A percentile compares a stretch with the other conserved stretches of the same genome.
Evolutionary conservation across 2,888 invertebrate species (phyloP).

Genomic region (Palloptera scutellata): DNA sequence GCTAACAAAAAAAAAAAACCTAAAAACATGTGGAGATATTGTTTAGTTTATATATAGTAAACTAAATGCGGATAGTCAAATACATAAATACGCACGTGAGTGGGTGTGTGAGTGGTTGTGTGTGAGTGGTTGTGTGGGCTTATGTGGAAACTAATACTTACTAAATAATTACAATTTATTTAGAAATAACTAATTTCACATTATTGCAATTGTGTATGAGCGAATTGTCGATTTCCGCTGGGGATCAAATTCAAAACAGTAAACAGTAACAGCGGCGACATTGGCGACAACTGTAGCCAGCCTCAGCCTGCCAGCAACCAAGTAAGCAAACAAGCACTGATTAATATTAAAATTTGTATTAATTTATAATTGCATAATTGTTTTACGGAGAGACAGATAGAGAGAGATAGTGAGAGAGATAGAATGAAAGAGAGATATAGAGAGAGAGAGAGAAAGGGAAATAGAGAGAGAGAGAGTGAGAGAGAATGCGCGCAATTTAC

Average conservation of each 20-base stretch:
- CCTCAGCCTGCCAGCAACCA: constrained; percentile 7
- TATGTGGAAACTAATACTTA: background rate
- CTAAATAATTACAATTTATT: constrained; percentile 15
- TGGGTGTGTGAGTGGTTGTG: constrained; percentile 13
- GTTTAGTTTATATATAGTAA: too few species aligned
- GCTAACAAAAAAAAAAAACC: too few species aligned
- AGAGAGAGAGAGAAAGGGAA: too few species aligned
- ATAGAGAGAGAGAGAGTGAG: too few species aligned
- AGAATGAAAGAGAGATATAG: too few species aligned
- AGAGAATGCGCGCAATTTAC: too few species aligned
- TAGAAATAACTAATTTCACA: constrained; percentile 1
- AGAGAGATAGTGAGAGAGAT: background rate
- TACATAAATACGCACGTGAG: constrained; percentile 7
- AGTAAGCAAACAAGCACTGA: constrained; percentile 9
- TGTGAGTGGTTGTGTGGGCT: too few species aligned
- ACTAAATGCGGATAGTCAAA: background rate
- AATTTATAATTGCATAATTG: constrained; percentile 18
- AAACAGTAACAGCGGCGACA: too few species aligned
- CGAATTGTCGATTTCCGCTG: constrained; percentile 14
- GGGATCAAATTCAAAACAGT: background rate
- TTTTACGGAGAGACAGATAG: background rate
- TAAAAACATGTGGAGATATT: too few species aligned
- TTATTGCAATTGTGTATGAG: too few species aligned
- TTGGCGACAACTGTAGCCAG: constrained; percentile 21
- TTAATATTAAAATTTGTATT: constrained; percentile 14